Evolutionary conservation across 2,888 invertebrate species (phyloP), one percentile per base, ranked within the genome.

Genomic region (Drosophila hamatofila): DNA sequence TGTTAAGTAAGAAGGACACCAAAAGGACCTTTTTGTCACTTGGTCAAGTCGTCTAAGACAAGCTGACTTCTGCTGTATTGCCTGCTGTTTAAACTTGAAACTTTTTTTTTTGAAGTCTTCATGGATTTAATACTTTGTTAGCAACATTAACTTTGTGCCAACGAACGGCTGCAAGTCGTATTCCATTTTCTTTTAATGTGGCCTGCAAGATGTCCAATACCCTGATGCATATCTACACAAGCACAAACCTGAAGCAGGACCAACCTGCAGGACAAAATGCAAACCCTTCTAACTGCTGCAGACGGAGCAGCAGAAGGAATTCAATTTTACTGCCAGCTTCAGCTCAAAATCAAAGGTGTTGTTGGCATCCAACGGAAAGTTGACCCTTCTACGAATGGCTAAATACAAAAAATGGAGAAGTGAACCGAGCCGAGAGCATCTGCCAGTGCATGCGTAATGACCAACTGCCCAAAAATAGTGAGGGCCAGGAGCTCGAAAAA

Each of bases 361-460:
- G 84, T 71, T 81, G 71, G 76, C 60, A 63, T 63, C 72, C 67
- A 66, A 23, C 48, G 74, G 70, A 54, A 70, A 78, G 81, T 87
- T 90, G 90, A 90, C 90, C 90, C 90, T 90, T 90, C 78, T 70
- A 63, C 75, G 69, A 77, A 77, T 62, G 57, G 70, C 72, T 56
- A 48, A 65, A 65, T n/a, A n/a, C 66, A 68, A 64, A 75, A 74
- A 41, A 44, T 39, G 49, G 41, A 51, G 39, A 64, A 65, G 57
- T 35, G 59, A 59, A 65, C 27, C n/a, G 18, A 46, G 76, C 44
- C 58, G 70, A 64, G 87, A 89, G 90, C 90, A 90, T 90, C 90
- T 90, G 90, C 91, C 85, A 80, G 84, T 88, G 87, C 88, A 88
- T 90, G 86, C 86, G 83, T 90, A 90, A 90, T 90, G 88, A 83